Conservation (phyloP, 2,888 invertebrate species). For the Melitaea athalia region DNA sequence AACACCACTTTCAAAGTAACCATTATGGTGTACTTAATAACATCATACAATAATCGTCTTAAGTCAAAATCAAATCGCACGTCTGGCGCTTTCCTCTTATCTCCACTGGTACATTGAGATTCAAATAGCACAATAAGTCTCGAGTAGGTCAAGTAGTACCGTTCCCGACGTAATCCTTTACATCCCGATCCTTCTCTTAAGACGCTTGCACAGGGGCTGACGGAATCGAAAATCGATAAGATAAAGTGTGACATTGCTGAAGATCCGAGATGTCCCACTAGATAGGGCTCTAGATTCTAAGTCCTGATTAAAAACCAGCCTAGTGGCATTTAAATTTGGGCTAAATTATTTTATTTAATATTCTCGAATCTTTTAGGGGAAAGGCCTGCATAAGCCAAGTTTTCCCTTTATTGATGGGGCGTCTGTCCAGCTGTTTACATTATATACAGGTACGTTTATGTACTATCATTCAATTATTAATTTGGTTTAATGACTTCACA, state of each 20-base stretch:
- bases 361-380: too few species aligned
- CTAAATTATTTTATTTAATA: too few species aligned
- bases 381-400: too few species aligned
- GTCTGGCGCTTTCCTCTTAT: slow-evolving; percentile 7
- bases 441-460: too few species aligned
- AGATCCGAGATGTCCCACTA: too few species aligned
- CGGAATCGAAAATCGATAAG: background rate
- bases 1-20: background rate
- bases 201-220: background rate
- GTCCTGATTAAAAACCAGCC: too few species aligned
- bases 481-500: too few species aligned
- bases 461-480: too few species aligned
- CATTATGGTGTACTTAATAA: background rate
- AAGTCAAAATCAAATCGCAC: background rate
- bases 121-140: slow-evolving; percentile 13
- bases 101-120: slow-evolving; percentile 13
- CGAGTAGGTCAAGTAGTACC: slow-evolving; percentile 14
- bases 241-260: background rate
- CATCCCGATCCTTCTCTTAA: slow-evolving; percentile 8
- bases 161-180: slow-evolving; percentile 16
- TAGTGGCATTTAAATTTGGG: too few species aligned
- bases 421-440: too few species aligned
- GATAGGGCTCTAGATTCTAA: too few species aligned
- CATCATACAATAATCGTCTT: background rate
- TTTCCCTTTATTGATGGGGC: too few species aligned